Base-by-base conservation (phyloP, 2,113 vertebrate genomes). In the Hucho hucho region DNA sequence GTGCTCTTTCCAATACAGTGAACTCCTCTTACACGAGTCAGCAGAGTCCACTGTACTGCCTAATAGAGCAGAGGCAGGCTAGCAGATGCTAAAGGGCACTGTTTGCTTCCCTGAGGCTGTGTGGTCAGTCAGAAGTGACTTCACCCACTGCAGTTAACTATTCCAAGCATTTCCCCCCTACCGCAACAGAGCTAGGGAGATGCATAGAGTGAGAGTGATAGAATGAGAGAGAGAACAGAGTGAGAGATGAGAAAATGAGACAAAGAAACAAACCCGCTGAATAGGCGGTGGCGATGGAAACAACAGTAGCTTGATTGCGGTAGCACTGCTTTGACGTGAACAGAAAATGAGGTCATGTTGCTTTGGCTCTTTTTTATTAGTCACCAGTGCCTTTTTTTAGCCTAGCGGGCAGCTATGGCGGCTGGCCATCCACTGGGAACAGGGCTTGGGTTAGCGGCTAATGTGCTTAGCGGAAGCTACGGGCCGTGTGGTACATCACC, bases 311-410 rank as follows among this genome's bases (percentile, higher is more conserved):
- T 59, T 43, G 70, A 43, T 75, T 70, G 73, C 74, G 74, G 83
- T 14, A 69, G 72, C 78, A 43, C 29, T 79, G 78, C 11, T 85
- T 73, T 83, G 72, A 87, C 74, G 70, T 82, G 76, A 83, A 49
- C 77, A 88, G 85, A 87, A 79, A 89, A 84, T 74, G 81, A 89
- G 83, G 65, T 89, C 85, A 83, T 29, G 69, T 69, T 81, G 77
- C 79, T 80, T 81, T 13, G 64, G 74, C 11, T 25, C 25, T 65
- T 65, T 12, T 32, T 32, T 32, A 32, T 32, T 32, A 32, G 6
- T 32, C 32, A 32, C 32, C 32, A 32, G 32, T 32, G 6, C 32
- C 32, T 32, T 32, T 32, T 32, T 32, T 32, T 28, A 29, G 47
- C 4, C 29, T 24, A 46, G 18, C 37, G 53, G 29, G 29, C 29